Evolutionary conservation across 2,113 vertebrate species (phyloP).

Genomic region (Puntigrus tetrazona): DNA sequence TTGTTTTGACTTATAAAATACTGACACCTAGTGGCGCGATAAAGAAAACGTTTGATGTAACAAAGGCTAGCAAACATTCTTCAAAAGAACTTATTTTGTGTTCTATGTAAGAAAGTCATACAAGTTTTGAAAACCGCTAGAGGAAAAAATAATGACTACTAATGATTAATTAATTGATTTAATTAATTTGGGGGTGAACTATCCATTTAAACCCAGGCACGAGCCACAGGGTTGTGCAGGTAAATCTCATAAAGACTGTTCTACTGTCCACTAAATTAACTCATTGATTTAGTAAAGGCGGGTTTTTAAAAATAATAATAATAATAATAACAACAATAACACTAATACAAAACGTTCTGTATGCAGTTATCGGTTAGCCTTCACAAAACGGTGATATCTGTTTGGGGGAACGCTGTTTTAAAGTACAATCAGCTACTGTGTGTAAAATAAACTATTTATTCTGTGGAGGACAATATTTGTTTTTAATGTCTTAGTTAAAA

Average conservation of each 20-base stretch:
- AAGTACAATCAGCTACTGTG: not conserved
- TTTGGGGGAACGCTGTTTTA: not conserved
- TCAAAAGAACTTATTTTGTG: not conserved
- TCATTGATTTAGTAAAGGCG: not conserved
- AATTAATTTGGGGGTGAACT: not conserved
- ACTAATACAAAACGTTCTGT: not conserved
- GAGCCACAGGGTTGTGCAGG: not conserved
- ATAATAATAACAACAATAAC: not conserved
- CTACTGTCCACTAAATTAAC: not conserved
- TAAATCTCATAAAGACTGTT: not conserved
- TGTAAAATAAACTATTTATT: not conserved
- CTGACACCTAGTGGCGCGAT: not conserved
- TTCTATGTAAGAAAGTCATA: not conserved
- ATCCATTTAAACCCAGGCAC: not conserved
- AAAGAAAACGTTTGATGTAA: not conserved
- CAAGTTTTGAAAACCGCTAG: not conserved
- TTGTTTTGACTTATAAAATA: not conserved
- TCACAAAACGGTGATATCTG: not conserved
- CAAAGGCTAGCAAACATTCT: not conserved
- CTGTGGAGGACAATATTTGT: not conserved
- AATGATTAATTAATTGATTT: too few relatives aligned
- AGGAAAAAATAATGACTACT: not conserved
- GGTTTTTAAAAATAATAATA: not conserved
- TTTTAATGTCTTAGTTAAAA: slow-evolving; percentile 19
- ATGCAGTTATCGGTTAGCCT: not conserved